Conservation (phyloP, 2,113 vertebrate species). For the Osmerus eperlanus region DNA sequence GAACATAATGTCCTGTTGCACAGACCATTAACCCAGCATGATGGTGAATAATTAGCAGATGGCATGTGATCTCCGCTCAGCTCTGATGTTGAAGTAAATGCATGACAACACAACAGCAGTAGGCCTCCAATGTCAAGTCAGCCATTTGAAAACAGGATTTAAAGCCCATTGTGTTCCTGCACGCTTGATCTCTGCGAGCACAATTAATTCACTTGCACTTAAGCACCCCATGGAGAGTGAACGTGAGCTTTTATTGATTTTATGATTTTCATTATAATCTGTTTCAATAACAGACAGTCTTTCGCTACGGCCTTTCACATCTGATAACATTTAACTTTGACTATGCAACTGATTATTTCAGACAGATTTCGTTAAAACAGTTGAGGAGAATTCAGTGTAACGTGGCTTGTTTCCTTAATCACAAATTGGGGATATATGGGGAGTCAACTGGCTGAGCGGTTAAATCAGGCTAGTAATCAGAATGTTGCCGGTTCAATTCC, state of each 20-base stretch:
- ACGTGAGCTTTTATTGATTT: slow-evolving; percentile 55
- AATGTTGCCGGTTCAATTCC: too few species aligned
- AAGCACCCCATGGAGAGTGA: slow-evolving; percentile 50
- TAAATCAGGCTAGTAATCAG: too few species aligned
- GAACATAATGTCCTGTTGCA: slow-evolving; percentile 51
- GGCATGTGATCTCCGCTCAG: slow-evolving; percentile 45
- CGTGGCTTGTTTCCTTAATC: too few species aligned
- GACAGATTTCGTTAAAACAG: too few species aligned
- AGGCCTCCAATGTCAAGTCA: slow-evolving; percentile 55
- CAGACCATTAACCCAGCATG: slow-evolving; percentile 56
- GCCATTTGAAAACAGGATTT: slow-evolving; percentile 60
- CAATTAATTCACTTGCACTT: slow-evolving; percentile 54
- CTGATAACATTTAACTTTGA: slow-evolving; percentile 26
- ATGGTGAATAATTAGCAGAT: slow-evolving; percentile 48
- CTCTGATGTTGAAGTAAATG: slow-evolving; percentile 50
- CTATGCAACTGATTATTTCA: slow-evolving; percentile 24
- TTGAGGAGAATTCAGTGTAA: too few species aligned
- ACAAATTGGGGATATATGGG: too few species aligned
- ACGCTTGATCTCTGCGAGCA: slow-evolving; percentile 59
- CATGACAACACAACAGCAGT: slow-evolving; percentile 50
- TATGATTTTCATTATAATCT: slow-evolving; percentile 38
- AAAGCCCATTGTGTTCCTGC: slow-evolving; percentile 55
- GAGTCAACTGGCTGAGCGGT: too few species aligned
- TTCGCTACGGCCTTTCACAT: slow-evolving; percentile 5
- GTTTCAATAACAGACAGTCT: slow-evolving; percentile 12